Base-by-base conservation (phyloP, 1,140 invertebrate genomes). In the Leptinotarsa lineolata region DNA sequence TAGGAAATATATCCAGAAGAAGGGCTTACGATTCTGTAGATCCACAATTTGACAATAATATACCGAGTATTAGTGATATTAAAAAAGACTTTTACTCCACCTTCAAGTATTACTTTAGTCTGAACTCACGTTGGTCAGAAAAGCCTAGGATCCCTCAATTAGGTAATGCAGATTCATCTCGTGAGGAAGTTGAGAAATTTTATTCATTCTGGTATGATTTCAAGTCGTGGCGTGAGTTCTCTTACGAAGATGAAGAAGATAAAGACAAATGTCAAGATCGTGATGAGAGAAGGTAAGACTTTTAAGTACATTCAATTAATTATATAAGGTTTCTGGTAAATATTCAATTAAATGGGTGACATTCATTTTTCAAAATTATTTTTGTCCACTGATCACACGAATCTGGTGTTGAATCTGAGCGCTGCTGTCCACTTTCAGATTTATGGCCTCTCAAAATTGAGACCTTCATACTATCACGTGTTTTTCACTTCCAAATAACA, bases 171-270 rank as follows among this genome's bases (percentile, higher is more conserved):
- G 86, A 92, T 70, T 91, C 90, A 61, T 84, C 89, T 0, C 86
- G 93, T 63, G 88, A 91, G 72, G 88, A 93, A 80, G 94, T 96
- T 1, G 94, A 97, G 81, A 88, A 88, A 54, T 96, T 96, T 86
- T 96, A 96, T 83, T 90, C 91, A 54, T 95, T 95, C 85, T 98
- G 97, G 96, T 99, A 98, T 84, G 91, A 96, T 77, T 99, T 99
- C 87, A 96, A 99, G 78, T 99, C 97, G 0, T 99, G 98, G 98
- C 88, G 98, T 76, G 98, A 99, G 81, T 99, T 94, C 87, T 99
- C 97, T n/a, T 99, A 99, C 85, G 85, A 98, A 72, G 98, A 99
- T 85, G 97, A 99, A 86, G 98, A 99, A 84, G 97, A 99, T 78
- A 99, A 99, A 85, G 96, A 98, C 83, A 97, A 95, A 83, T 98